Evolutionary conservation across 2,113 vertebrate genomes (phyloP), one percentile per base, ranked within the genome.

Genomic region (Larimichthys crocea): DNA sequence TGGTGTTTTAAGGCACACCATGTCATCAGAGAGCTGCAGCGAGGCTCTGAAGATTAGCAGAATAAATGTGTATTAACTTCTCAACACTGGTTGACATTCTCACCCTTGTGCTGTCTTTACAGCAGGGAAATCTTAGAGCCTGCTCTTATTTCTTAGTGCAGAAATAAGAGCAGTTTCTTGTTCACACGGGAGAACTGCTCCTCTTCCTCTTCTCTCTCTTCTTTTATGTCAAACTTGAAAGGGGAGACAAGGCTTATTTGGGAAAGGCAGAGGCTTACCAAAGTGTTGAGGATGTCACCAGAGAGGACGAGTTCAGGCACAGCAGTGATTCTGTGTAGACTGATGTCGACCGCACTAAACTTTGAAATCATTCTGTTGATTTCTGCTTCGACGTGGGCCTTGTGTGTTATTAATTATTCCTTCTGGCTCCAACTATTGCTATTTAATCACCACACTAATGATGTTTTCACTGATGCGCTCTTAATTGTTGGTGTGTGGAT

Each of bases 221-320:
- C 77, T 82, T 89, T 92, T 50, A 88, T 86, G 82, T 87, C 55
- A 68, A 31, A 87, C 87, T 87, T 89, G 65, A 91, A 92, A 90
- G 80, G 62, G 57, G 55, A 70, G 80, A 74, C 44, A 7, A 67
- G 74, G 81, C 80, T 71, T 82, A 75, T 79, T 83, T 81, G 49
- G 67, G 72, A 44, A 66, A 64, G 63, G 73, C 74, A 29, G 61
- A 24, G 56, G 24, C 71, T 69, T 74, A 55, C 67, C 79, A 68
- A 55, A 15, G 62, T 67, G 59, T 57, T 64, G 49, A 83, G 60
- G 62, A 79, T 31, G 65, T 74, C 63, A 67, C 15, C 17, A 16
- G 48, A 78, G 68, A 60, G 22, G 52, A 61, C 1, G 46, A 82
- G 81, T 64, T 48, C 60, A 62, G 22, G 19, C 69, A 61, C 50